phyloP scores from a whole-genome alignment of 2,797 vertebrate genomes.

The Lepus oiostolus region DNA sequence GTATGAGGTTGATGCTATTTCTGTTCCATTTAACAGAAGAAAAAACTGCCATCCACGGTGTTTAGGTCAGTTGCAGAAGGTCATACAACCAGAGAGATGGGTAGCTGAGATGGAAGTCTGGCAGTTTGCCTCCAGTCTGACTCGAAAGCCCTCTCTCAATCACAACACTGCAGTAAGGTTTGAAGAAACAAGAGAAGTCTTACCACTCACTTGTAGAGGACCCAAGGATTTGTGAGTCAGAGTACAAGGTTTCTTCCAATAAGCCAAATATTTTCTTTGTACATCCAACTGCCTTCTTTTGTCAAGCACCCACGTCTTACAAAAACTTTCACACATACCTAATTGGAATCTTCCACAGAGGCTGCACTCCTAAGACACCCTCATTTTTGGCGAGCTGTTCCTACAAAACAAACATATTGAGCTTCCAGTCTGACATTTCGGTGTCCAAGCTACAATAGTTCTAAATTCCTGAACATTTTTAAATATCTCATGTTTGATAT shows the following conservation, averaged over 20 bases:
- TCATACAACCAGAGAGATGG: not conserved
- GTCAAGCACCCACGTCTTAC: not conserved
- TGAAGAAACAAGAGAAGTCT: not conserved
- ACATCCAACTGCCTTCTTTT: not conserved
- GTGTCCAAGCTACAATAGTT: not conserved
- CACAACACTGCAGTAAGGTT: not conserved
- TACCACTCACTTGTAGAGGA: not conserved
- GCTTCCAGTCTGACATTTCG: not conserved
- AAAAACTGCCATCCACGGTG: not conserved
- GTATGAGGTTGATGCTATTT: not conserved
- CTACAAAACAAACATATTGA: not conserved
- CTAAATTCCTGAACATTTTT: conserved; percentile 17
- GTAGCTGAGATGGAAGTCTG: not conserved
- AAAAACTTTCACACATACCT: not conserved
- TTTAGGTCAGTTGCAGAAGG: not conserved
- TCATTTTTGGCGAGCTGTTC: not conserved
- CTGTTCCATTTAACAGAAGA: not conserved
- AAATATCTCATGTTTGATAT: conserved; percentile 26
- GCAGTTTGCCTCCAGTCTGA: not conserved
- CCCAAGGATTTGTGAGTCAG: not conserved
- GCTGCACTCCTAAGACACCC: not conserved
- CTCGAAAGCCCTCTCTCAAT: not conserved
- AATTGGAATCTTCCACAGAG: not conserved
- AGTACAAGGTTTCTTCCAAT: not conserved
- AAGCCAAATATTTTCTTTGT: not conserved